phyloP scores from a whole-genome alignment of 2,888 invertebrate species.

The Apodemia hepburni region DNA sequence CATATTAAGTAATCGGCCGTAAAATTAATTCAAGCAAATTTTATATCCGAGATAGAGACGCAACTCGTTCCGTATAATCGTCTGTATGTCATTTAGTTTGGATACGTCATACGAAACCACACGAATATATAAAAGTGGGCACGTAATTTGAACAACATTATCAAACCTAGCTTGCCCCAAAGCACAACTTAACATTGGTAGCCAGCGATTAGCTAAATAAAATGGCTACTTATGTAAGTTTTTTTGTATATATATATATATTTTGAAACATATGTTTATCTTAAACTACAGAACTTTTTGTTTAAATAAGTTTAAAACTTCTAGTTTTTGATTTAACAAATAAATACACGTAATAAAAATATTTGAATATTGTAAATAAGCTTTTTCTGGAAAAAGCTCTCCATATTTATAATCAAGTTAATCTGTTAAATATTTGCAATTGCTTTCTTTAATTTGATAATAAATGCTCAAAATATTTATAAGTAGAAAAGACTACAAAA shows the following conservation, averaged over 20 bases:
- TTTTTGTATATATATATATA: conserved; percentile 9
- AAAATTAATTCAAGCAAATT: conserved; percentile 57
- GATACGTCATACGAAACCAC: conserved; percentile 29
- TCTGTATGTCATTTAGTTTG: conserved; percentile 43
- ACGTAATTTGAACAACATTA: conserved; percentile 54
- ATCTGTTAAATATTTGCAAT: too few relatives aligned
- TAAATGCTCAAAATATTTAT: too few relatives aligned
- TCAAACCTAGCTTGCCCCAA: conserved; percentile 62
- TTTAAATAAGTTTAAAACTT: too few relatives aligned
- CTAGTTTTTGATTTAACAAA: too few relatives aligned
- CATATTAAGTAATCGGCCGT: conserved; percentile 57
- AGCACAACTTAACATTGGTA: conserved; percentile 55
- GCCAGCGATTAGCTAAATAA: conserved; percentile 76
- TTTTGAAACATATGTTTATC: too few relatives aligned
- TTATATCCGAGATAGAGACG: conserved; percentile 59
- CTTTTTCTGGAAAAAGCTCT: too few relatives aligned
- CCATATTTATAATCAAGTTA: too few relatives aligned
- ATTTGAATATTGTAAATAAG: too few relatives aligned
- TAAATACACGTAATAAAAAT: too few relatives aligned
- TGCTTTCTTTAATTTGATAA: too few relatives aligned
- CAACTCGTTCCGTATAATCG: conserved; percentile 37
- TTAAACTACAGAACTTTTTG: too few relatives aligned
- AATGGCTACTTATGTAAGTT: conserved; percentile 75
- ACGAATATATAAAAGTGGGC: conserved; percentile 74
- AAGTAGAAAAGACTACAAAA: too few relatives aligned